These are phyloP conservation scores for Tridacna crocea DNA, from an alignment of 2,888 invertebrate species.

Conservation along the genomic window DNA sequence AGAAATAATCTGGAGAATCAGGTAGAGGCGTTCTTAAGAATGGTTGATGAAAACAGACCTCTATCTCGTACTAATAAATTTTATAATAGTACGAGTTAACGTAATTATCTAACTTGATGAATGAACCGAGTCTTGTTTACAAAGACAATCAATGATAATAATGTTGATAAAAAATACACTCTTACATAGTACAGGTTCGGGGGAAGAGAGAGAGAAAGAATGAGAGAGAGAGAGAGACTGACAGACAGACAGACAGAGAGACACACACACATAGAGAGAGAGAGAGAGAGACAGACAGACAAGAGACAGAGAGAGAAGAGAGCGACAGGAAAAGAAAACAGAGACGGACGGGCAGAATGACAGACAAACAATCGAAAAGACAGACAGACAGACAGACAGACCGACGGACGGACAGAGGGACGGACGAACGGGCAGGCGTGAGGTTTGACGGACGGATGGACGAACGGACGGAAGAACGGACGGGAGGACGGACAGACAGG, in stretches of 20 bases:
- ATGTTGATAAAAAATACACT: no score
- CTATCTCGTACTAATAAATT: no score
- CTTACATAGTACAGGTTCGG: no score
- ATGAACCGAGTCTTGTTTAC: no score
- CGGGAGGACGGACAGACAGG: background rate
- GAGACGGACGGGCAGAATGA: background rate
- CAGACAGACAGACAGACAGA: slow-evolving; percentile 1
- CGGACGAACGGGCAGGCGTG: background rate
- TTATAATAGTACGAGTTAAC: no score
- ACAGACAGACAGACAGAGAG: background rate
- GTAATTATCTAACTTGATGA: no score
- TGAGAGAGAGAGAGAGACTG: background rate
- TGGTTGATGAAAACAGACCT: no score
- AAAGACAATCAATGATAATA: no score
- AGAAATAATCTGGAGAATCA: no score
- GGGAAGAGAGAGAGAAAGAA: background rate
- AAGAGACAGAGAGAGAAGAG: background rate
- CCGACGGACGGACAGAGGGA: background rate
- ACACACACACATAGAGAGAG: background rate
- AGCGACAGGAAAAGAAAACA: background rate
- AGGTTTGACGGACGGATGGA: background rate
- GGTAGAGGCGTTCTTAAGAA: no score
- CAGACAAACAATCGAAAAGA: slow-evolving; percentile 2
- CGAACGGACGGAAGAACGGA: background rate
- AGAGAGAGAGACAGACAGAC: background rate